These are phyloP conservation scores for Agraylea sexmaculata DNA, from an alignment of 1,140 invertebrate genomes.

Conservation along the genomic window DNA sequence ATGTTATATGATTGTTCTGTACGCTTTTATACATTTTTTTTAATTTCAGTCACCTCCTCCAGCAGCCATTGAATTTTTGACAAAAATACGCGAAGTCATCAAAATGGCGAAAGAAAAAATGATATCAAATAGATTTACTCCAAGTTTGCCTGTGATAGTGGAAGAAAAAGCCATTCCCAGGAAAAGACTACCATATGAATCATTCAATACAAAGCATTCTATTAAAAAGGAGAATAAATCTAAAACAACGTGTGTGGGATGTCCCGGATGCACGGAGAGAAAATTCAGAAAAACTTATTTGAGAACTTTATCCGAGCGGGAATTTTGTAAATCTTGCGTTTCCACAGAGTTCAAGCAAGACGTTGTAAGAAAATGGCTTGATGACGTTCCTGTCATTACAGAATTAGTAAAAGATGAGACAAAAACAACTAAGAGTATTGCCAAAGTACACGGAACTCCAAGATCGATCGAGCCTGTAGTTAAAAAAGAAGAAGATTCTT, in stretches of 20 bases:
- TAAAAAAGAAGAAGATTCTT: slow-evolving; percentile 16
- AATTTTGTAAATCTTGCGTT: slow-evolving; percentile 40
- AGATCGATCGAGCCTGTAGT: slow-evolving; percentile 28
- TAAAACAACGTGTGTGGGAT: slow-evolving; percentile 44
- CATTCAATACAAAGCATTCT: slow-evolving; percentile 11
- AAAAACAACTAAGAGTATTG: slow-evolving; percentile 26
- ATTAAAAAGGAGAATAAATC: slow-evolving; percentile 44
- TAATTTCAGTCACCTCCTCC: slow-evolving; percentile 64
- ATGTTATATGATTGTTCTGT: slow-evolving; percentile 1
- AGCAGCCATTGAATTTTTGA: slow-evolving; percentile 72
- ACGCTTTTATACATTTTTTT: slow-evolving; percentile 20
- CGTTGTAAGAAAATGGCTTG: slow-evolving; percentile 55
- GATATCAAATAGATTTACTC: slow-evolving; percentile 66
- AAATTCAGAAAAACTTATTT: slow-evolving; percentile 26
- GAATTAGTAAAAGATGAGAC: slow-evolving; percentile 21
- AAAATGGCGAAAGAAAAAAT: slow-evolving; percentile 77
- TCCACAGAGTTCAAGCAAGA: slow-evolving; percentile 42
- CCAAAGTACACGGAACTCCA: slow-evolving; percentile 35
- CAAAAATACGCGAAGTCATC: slow-evolving; percentile 79
- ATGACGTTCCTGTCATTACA: slow-evolving; percentile 48
- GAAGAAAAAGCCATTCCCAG: slow-evolving; percentile 49
- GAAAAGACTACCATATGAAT: slow-evolving; percentile 11
- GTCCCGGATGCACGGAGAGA: slow-evolving; percentile 47
- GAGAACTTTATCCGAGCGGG: slow-evolving; percentile 26
- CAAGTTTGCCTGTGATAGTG: slow-evolving; percentile 66